These are phyloP conservation scores for Orchestes rusci DNA, from an alignment of 2,888 invertebrate genomes.

Conservation along the genomic window DNA sequence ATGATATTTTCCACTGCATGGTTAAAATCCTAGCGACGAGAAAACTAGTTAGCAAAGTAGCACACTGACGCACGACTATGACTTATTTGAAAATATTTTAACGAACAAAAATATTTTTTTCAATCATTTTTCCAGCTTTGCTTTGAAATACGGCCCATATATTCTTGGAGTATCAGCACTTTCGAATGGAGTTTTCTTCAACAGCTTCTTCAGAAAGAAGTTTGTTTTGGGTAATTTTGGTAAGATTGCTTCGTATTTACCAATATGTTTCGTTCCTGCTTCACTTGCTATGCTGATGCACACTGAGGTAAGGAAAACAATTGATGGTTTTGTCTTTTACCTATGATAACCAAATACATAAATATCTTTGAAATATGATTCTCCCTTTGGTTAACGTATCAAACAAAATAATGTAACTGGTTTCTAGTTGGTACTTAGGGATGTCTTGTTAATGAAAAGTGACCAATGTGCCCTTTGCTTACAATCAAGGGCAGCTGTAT, in stretches of 20 bases:
- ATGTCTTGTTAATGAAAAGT: conserved; percentile 51
- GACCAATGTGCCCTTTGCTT: conserved; percentile 56
- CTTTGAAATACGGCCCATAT: conserved; percentile 47
- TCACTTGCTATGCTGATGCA: conserved; percentile 46
- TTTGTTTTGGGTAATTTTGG: conserved; percentile 55
- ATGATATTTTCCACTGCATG: no score
- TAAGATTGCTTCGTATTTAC: conserved; percentile 52
- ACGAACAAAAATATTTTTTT: no score
- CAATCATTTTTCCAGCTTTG: conserved; percentile 49
- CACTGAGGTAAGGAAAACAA: conserved; percentile 22
- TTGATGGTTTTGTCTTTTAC: not conserved
- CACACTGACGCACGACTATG: no score
- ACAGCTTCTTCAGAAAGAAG: conserved; percentile 54
- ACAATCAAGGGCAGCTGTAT: conserved; percentile 51
- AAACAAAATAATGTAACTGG: no score
- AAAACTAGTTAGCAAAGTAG: no score
- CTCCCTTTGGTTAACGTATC: no score
- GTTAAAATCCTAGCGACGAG: no score
- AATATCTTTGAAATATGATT: not conserved
- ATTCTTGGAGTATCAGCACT: conserved; percentile 49
- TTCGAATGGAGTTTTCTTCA: conserved; percentile 53
- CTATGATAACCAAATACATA: not conserved
- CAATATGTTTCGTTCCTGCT: conserved; percentile 55
- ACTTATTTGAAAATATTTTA: no score
- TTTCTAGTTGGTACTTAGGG: conserved; percentile 50